Evolutionary conservation across 2,113 vertebrate species (phyloP).

Genomic region (Corapipo altera): DNA sequence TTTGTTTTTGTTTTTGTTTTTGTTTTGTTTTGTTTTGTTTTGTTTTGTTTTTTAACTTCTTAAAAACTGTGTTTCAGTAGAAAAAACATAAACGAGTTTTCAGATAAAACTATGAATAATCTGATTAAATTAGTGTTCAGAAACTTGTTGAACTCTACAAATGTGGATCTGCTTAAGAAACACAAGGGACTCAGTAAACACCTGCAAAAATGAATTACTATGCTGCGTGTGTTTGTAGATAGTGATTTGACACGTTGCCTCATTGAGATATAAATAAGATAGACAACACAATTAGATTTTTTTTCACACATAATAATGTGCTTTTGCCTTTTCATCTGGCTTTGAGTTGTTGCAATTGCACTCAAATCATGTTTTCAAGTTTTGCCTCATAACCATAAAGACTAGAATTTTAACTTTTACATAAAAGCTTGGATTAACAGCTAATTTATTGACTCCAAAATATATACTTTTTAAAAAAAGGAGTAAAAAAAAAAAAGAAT

Average conservation of each 20-base stretch:
- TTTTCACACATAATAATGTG: neutral
- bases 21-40: neutral
- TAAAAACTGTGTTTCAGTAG: conserved; percentile 34
- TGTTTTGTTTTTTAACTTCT: neutral
- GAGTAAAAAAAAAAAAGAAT: accelerated
- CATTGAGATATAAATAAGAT: neutral
- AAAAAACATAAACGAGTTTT: conserved; percentile 54
- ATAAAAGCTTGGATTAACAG: neutral
- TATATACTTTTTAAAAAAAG: neutral
- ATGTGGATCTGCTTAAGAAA: neutral
- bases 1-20: neutral
- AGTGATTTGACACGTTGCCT: neutral
- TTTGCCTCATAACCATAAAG: neutral
- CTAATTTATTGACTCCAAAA: neutral
- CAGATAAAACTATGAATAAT: conserved; percentile 36
- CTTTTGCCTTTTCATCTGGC: neutral
- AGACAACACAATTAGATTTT: neutral
- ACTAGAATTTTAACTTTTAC: neutral
- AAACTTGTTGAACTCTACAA: conserved; percentile 49
- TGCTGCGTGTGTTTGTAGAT: neutral
- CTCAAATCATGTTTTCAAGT: neutral
- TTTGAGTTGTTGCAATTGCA: neutral
- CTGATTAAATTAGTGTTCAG: conserved; percentile 53
- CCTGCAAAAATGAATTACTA: neutral
- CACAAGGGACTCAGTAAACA: neutral